Evolutionary conservation across 2,113 vertebrate species (phyloP).

Genomic region (Hemibagrus wyckioides): DNA sequence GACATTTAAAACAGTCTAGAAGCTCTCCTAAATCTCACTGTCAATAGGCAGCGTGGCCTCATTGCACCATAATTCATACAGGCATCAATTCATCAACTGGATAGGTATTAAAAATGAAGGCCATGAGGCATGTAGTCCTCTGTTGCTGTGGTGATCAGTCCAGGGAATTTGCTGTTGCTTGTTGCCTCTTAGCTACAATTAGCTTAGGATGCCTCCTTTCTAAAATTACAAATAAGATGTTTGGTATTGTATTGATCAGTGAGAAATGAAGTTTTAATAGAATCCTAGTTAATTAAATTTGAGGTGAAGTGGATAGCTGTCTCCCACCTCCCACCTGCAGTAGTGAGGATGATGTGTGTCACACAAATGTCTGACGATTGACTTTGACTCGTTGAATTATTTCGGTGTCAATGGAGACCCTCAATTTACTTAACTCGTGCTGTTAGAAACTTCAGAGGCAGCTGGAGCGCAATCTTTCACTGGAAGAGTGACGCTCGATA

Average conservation of each 20-base stretch:
- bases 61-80: constrained; percentile 66
- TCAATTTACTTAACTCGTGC: constrained; percentile 21
- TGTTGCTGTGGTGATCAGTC: constrained; percentile 67
- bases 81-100: constrained; percentile 68
- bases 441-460: constrained; percentile 22
- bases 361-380: constrained; percentile 42
- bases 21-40: constrained; percentile 64
- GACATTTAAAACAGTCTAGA: constrained; percentile 73
- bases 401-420: constrained; percentile 37
- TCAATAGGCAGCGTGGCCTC: constrained; percentile 72
- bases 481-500: neutral
- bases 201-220: constrained; percentile 70
- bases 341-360: constrained; percentile 36
- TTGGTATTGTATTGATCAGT: constrained; percentile 73
- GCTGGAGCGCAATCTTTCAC: neutral
- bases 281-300: constrained; percentile 69
- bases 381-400: constrained; percentile 49
- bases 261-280: constrained; percentile 66
- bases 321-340: constrained; percentile 56
- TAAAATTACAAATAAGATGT: constrained; percentile 72
- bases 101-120: constrained; percentile 78
- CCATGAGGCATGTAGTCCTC: constrained; percentile 58
- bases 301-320: neutral
- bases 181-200: constrained; percentile 66
- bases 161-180: constrained; percentile 70